phyloP scores from a whole-genome alignment of 2,797 vertebrate species.

The Aldrovandia affinis region DNA sequence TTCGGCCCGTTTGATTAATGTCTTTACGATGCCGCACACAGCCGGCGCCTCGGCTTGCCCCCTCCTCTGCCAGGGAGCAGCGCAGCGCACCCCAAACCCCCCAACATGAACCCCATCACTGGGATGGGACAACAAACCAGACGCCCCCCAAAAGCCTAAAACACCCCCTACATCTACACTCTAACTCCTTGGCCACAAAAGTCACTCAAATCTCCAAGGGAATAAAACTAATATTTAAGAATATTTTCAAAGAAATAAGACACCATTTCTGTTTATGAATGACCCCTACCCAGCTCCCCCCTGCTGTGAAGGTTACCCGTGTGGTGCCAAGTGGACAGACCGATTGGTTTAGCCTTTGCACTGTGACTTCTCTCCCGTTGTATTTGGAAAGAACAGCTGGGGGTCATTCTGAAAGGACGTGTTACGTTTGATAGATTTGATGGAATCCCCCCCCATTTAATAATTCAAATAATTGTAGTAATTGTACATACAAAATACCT shows the following conservation, averaged over 20 bases:
- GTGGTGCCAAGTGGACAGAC: not conserved
- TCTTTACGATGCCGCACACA: constrained; percentile 84
- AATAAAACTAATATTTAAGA: not conserved
- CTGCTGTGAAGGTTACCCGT: not conserved
- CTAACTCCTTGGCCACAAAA: constrained; percentile 17
- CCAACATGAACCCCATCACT: not conserved
- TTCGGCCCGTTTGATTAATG: constrained; percentile 88
- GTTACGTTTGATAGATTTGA: constrained; percentile 9
- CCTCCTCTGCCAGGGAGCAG: constrained; percentile 25
- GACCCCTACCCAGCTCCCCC: not conserved
- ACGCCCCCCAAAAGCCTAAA: not conserved
- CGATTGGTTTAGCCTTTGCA: constrained; percentile 12
- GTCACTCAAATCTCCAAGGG: not conserved
- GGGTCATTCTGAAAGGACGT: constrained; percentile 4
- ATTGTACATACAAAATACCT: too few species aligned
- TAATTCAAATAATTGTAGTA: too few species aligned
- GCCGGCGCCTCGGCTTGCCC: constrained; percentile 58
- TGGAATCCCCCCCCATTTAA: not conserved
- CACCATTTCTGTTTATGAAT: not conserved
- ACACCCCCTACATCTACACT: not conserved
- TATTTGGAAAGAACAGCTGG: not conserved
- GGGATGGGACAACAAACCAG: not conserved
- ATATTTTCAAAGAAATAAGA: not conserved
- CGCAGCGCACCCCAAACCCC: constrained; percentile 12
- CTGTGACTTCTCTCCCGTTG: not conserved